Evolutionary conservation across 2,113 vertebrate species (phyloP).

Genomic region (crab-eating macaque (Macaca fascicularis)): DNA sequence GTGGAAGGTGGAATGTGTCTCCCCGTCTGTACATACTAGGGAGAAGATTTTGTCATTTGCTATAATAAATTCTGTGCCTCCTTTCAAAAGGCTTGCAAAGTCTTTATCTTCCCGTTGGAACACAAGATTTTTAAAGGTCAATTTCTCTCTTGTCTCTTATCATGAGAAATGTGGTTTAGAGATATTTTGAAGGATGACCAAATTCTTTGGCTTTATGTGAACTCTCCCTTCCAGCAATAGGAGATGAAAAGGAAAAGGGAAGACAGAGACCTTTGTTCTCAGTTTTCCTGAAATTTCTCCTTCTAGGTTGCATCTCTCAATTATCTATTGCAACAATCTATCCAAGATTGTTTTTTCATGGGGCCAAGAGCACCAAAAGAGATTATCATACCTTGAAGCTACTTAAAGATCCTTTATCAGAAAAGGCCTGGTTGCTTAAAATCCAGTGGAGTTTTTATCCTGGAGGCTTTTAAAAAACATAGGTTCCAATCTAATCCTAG

Average conservation of each 20-base stretch:
- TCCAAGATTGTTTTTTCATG: conserved; percentile 63
- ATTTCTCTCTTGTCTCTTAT: conserved; percentile 67
- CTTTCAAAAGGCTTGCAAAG: conserved; percentile 75
- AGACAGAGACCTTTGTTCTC: conserved; percentile 49
- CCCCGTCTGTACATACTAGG: conserved; percentile 57
- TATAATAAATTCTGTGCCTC: conserved; percentile 59
- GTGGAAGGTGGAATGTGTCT: background rate
- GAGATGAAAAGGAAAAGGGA: background rate
- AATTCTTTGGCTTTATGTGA: conserved; percentile 61
- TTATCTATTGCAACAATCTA: conserved; percentile 13
- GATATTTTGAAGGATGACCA: conserved; percentile 72
- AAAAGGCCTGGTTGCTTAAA: conserved; percentile 66
- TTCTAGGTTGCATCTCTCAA: conserved; percentile 25
- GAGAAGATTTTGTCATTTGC: conserved; percentile 70
- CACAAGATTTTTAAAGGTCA: conserved; percentile 72
- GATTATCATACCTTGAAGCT: conserved; percentile 63
- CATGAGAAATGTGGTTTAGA: conserved; percentile 65
- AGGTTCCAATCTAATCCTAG: background rate
- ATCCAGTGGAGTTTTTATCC: conserved; percentile 31
- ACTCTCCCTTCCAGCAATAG: background rate
- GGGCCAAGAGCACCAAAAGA: conserved; percentile 43
- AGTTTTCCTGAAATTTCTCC: conserved; percentile 49
- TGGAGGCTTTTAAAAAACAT: background rate
- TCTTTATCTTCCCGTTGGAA: conserved; percentile 71
- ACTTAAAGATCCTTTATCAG: conserved; percentile 56